Evolutionary conservation across 1,140 invertebrate genomes (phyloP), one percentile per base, ranked within the genome.

Genomic region (Scylla paramamosain): DNA sequence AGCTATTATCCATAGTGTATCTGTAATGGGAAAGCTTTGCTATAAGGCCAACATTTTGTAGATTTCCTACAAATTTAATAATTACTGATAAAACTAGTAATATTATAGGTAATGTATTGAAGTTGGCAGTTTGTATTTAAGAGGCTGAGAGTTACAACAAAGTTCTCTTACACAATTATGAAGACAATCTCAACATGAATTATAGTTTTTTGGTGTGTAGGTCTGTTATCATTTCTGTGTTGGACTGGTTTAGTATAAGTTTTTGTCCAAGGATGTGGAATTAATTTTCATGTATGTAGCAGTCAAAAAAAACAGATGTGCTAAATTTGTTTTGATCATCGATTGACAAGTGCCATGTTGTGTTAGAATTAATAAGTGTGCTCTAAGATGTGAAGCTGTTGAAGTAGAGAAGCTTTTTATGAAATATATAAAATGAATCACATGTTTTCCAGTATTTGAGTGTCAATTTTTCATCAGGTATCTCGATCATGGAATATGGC

Each of bases 31-130:
- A 82, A 83, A 95, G 90, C 89, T 95, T 91, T 87, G 82, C 90
- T 92, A 92, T 84, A 86, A 95, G 84, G 90, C 94, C 90, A 95
- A 92, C 28, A 86, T 95, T 91, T 48, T 91, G 91, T 86, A 91
- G 83, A 91, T 84, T 91, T 83, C 89, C 14, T 52, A 67, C 59
- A 59, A 20, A 89, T 82, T 46, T 94, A 32, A 59, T 90, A 52
- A 87, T 12, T 89, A 77, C 89, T 90, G 29, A 82, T 77, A 82
- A 48, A 84, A 59, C 48, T 91, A n/a, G 31, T 48, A 28, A 77
- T 25, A 77, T 77, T 77, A 31, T 28, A 25, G 29, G 28, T 67
- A 91, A 59, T 59, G 14, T 31, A 59, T 29, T 59, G n/a, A 29
- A 91, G 59, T 59, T 91, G n/a, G n/a, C 29, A 91, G 46, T 59